phyloP scores from a whole-genome alignment of 1,140 invertebrate species.

The Lucilia cuprina region DNA sequence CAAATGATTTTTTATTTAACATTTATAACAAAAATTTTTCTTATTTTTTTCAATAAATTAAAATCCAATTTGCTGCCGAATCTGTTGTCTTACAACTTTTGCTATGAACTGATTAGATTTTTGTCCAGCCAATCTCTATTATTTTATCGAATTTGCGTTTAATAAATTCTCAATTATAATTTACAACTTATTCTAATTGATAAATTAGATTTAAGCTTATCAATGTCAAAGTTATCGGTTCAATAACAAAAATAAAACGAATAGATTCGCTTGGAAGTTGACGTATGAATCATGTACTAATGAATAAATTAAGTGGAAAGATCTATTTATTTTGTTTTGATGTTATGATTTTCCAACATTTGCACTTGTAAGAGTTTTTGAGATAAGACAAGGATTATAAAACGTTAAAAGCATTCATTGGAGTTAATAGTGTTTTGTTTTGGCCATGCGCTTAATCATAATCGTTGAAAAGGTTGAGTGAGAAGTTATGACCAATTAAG shows the following conservation, averaged over 20 bases:
- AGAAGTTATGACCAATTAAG: too few relatives aligned
- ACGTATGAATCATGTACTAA: not conserved
- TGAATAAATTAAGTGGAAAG: constrained; percentile 4
- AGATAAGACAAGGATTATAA: too few relatives aligned
- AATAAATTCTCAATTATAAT: not conserved
- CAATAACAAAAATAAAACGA: too few relatives aligned
- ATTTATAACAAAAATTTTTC: constrained; percentile 14
- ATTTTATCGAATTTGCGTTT: not conserved
- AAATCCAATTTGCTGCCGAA: not conserved
- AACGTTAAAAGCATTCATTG: too few relatives aligned
- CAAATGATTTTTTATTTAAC: constrained; percentile 33
- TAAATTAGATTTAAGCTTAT: constrained; percentile 38
- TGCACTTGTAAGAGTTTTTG: too few relatives aligned
- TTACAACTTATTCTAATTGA: constrained; percentile 36
- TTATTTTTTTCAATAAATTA: not conserved
- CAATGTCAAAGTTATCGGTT: not conserved
- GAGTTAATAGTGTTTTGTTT: too few relatives aligned
- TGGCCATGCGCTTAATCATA: too few relatives aligned
- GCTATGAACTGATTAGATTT: not conserved
- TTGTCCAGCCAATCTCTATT: not conserved
- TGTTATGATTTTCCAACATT: not conserved
- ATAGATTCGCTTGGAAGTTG: too few relatives aligned
- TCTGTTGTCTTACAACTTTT: not conserved
- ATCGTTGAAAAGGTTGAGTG: too few relatives aligned
- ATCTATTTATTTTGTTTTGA: not conserved